Base-by-base conservation (phyloP, 2,888 invertebrate genomes). In the Terebella lapidaria region DNA sequence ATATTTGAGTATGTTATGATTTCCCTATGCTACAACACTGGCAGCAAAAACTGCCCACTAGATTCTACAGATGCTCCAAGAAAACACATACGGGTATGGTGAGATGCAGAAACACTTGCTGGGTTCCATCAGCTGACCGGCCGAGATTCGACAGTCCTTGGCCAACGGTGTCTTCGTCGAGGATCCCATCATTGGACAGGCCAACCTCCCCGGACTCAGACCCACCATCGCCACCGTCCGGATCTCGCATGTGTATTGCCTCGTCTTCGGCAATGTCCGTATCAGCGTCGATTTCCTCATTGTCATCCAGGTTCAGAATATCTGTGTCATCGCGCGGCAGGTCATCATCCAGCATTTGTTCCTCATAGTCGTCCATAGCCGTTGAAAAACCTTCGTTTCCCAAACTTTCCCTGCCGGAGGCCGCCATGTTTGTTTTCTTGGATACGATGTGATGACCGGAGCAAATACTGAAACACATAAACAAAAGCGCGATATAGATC, bases 101-200 rank as follows among this genome's bases (percentile, higher is more conserved):
- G 18, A 75, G 66, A 66, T 78, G 72, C 2, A 80, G 71, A 66
- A 73, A 79, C 3, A 77, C 76, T 67, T 76, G 77, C 54, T 71
- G 68, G 30, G 70, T 69, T 35, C 78, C 80, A 69, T 75, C 73
- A 47, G 80, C 79, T 35, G 76, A 74, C 47, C 74, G 54, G 15
- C 77, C 77, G 27, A 79, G 70, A 61, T 77, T 77, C 24, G 74
- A 72, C 54, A 80, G 61, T 25, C 76, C 77, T 58, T 75, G 60
- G 10, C 70, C 72, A 58, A 80, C 65, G 3, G 75, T 74, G 57
- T 77, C 74, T 58, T 78, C 79, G 72, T 77, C 77, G 49, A 80
- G 64, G 18, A 58, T n/a, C n/a, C 35, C 57, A 52, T 49, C 53
- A 10, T n/a, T 24, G 22, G 42, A 35, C 10, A 35, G 42, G 10